These are phyloP conservation scores for Indicator indicator DNA, from an alignment of 2,113 vertebrate species.

Conservation along the genomic window DNA sequence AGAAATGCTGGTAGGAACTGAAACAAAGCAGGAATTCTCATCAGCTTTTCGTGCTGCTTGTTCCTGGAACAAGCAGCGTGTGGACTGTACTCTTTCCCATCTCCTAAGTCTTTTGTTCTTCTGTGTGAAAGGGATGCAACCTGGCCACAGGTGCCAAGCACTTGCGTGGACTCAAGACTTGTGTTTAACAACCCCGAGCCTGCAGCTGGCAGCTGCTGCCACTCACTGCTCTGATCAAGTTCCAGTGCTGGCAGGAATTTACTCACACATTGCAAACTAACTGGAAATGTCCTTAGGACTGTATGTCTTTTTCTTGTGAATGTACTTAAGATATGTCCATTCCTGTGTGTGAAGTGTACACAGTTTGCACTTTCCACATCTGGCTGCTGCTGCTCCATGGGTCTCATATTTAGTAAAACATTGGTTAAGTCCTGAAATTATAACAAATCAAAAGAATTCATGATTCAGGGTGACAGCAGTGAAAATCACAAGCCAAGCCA, in stretches of 20 bases:
- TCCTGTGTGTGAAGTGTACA: background rate
- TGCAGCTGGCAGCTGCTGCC: background rate
- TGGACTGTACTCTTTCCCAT: background rate
- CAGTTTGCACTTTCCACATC: background rate
- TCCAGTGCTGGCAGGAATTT: background rate
- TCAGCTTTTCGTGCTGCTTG: background rate
- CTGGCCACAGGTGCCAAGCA: background rate
- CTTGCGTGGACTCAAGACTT: fast-evolving
- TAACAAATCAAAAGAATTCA: background rate
- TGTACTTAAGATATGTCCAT: background rate
- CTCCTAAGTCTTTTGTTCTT: background rate
- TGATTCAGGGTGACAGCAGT: background rate
- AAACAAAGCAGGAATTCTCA: background rate
- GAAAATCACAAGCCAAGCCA: background rate
- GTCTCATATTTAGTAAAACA: background rate
- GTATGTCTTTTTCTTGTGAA: background rate
- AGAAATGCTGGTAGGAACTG: slow-evolving; percentile 11
- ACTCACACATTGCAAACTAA: background rate
- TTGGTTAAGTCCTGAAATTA: background rate
- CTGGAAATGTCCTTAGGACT: background rate
- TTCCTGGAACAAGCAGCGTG: background rate
- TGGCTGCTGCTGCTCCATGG: background rate
- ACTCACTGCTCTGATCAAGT: background rate
- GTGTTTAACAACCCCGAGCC: background rate
- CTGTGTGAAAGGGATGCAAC: background rate